Evolutionary conservation across 2,113 vertebrate species (phyloP), one percentile per base, ranked within the genome.

Genomic region (Tiliqua scincoides): DNA sequence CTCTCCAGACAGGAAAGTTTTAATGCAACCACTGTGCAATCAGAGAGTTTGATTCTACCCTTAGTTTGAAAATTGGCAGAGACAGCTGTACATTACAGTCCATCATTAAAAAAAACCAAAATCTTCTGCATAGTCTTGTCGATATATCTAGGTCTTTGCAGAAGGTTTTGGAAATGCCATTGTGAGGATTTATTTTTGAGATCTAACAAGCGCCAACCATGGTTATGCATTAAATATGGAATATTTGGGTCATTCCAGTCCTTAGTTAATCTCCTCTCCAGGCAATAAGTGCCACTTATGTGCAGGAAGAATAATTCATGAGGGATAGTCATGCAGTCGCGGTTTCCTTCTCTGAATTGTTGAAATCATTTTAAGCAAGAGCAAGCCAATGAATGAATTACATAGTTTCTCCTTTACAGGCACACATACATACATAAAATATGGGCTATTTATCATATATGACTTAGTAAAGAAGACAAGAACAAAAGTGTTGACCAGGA

Each of bases 301-400:
- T 82, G 87, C 76, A 62, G 85, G 87, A n/a, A 30, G 65, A n/a
- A 85, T 76, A 77, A 87, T 86, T 61, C 37, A 20, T 27, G 59
- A 88, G 75, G 12, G 32, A 63, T 25, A 79, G 18, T 40, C 27
- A 91, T n/a, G 6, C 82, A 87, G 61, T 68, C 82, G 73, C 74
- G 15, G 35, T 90, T 88, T 90, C 70, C 30, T 89, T 89, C 40
- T 87, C 81, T 82, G 67, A 83, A 78, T 86, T 83, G 37, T 59
- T 93, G 87, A 81, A 90, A 43, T 85, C 17, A 12, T 59, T 3
- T 75, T 67, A 80, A 73, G 3, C 23, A 57, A 78, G 52, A 27
- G n/a, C 52, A 40, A 89, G 7, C 18, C 3, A 30, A 62, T 17
- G 71, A 76, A 86, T 91, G 76, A 91, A 89, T 63, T 75, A n/a